Evolutionary conservation across 2,888 invertebrate genomes (phyloP).

Genomic region (Melieria picta): DNA sequence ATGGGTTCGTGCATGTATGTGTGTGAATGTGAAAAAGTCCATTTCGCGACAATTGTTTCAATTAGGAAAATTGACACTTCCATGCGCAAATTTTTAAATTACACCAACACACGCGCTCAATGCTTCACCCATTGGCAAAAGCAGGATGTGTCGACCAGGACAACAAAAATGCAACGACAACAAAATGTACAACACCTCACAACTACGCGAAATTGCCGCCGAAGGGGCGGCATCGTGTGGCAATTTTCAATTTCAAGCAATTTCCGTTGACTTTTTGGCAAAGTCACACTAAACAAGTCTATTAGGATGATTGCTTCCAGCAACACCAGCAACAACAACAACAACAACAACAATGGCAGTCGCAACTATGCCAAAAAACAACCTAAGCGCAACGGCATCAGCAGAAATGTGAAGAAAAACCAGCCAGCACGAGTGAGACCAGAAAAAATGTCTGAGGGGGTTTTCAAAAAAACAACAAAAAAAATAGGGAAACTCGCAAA

Average conservation of each 20-base stretch:
- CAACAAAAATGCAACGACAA: neutral
- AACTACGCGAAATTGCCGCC: neutral
- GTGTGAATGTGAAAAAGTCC: slow-evolving; percentile 16
- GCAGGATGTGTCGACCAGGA: neutral
- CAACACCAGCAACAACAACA: neutral
- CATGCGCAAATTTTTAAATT: slow-evolving; percentile 26
- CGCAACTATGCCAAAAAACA: neutral
- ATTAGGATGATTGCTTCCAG: slow-evolving; percentile 30
- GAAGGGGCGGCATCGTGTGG: slow-evolving; percentile 18
- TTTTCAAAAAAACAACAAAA: neutral
- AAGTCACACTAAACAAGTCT: slow-evolving; percentile 35
- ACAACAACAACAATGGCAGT: neutral
- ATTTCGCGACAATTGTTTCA: slow-evolving; percentile 31
- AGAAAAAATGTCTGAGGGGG: neutral
- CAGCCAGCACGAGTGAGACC: too few species aligned
- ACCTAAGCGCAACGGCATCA: too few species aligned
- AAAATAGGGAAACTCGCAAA: neutral
- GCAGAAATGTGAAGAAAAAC: too few species aligned
- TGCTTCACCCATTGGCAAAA: neutral
- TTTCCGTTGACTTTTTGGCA: slow-evolving; percentile 31
- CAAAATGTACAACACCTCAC: neutral
- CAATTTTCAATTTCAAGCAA: slow-evolving; percentile 35
- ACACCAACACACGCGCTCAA: neutral
- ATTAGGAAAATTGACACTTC: slow-evolving; percentile 32
- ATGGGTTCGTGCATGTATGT: neutral